Base-by-base conservation (phyloP, 2,888 invertebrate species). In the Drosophila austrosaltans region DNA sequence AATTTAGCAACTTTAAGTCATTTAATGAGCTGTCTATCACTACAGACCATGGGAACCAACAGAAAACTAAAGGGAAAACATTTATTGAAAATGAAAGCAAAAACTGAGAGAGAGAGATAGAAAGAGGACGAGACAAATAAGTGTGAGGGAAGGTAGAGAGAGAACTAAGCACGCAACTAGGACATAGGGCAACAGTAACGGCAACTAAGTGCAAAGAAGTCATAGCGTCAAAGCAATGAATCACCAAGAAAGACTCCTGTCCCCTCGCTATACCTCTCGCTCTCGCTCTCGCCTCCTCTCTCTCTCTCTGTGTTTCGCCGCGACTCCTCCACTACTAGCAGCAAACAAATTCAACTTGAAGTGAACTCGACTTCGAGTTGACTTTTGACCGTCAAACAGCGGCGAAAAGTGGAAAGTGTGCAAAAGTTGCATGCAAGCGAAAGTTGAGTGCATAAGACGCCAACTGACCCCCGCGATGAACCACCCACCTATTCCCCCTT, bases 311-410 rank as follows among this genome's bases (percentile, higher is more conserved):
- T 44, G 20, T 58, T 39, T 48, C 60, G 59, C 64, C 36, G 36
- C 36, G 10, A 36, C 36, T 36, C 36, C 36, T 36, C 53, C 68
- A 69, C 75, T 78, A 77, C 88, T 80, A 82, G 71, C 69, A 63
- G 77, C 87, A 89, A 89, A 82, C 89, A 86, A 86, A 89, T 86
- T 86, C 89, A 85, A 86, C 75, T 86, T 85, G 74, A 87, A 87
- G 88, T 89, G 85, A 86, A 86, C 85, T 86, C 85, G 82, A 86
- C 85, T 86, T 86, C 88, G 82, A 86, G 85, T 86, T 89, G 85
- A 86, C 85, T 86, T 86, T 89, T 89, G 85, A 86, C 85, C 85
- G 85, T 89, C 85, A 85, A 85, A 87, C 84, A 81, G 72, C 71
- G 71, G 76, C 80, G 63, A 69, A 74, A 63, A 60, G 63, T 70